A percentile compares a stretch with the other conserved stretches of the same genome.
Evolutionary conservation across 2,888 invertebrate genomes (phyloP).

Genomic region (Agrochola macilenta): DNA sequence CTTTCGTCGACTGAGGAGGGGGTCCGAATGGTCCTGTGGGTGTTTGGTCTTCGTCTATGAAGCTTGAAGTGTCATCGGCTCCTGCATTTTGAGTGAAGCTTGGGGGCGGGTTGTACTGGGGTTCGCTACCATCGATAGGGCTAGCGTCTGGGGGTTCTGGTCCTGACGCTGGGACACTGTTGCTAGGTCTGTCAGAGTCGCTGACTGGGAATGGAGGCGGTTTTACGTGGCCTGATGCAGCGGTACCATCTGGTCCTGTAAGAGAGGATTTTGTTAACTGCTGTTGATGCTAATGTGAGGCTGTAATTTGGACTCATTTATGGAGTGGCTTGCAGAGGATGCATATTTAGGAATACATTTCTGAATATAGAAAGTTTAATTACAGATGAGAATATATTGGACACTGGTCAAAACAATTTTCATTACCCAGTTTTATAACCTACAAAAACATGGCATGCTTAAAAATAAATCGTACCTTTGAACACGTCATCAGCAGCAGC

Average conservation of each 20-base stretch:
- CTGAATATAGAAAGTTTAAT: too few species aligned
- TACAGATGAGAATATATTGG: too few species aligned
- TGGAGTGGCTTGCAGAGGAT: too few species aligned
- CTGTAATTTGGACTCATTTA: background rate
- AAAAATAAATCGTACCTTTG: slow-evolving; percentile 79
- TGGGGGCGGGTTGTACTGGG: slow-evolving; percentile 66
- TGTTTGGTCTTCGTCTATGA: slow-evolving; percentile 80
- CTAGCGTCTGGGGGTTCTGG: slow-evolving; percentile 65
- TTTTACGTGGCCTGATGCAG: slow-evolving; percentile 91
- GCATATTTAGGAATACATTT: too few species aligned
- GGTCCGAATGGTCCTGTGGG: slow-evolving; percentile 80
- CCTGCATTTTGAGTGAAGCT: slow-evolving; percentile 66
- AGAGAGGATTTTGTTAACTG: slow-evolving; percentile 3
- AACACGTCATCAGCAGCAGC: slow-evolving; percentile 80
- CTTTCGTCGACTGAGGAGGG: slow-evolving; percentile 83
- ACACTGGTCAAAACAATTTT: too few species aligned
- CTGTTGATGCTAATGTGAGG: background rate
- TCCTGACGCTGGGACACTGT: slow-evolving; percentile 64
- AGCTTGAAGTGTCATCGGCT: slow-evolving; percentile 74
- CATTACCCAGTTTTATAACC: too few species aligned
- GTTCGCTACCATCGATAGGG: slow-evolving; percentile 57
- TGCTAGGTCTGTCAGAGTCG: slow-evolving; percentile 79
- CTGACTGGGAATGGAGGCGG: slow-evolving; percentile 85
- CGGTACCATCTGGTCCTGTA: slow-evolving; percentile 88
- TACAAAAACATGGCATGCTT: too few species aligned